These are phyloP conservation scores for Crotalus viridis DNA, from an alignment of 2,113 vertebrate genomes.

Conservation along the genomic window DNA sequence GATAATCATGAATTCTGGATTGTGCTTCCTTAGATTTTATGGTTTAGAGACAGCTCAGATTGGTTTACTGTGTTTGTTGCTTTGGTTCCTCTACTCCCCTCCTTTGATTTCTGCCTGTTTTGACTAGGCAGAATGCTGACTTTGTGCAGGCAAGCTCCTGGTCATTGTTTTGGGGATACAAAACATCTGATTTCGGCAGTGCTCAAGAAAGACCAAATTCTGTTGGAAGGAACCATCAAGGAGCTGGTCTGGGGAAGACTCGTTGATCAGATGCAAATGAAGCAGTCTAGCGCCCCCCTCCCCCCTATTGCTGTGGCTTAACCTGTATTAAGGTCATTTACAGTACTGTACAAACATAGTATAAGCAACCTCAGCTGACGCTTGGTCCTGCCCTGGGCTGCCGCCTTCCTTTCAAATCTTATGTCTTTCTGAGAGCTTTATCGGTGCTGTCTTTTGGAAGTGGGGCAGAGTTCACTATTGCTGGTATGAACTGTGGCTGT, in stretches of 20 bases:
- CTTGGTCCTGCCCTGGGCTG: not conserved
- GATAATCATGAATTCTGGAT: not conserved
- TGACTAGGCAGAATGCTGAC: not conserved
- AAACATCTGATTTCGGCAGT: not conserved
- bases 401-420: not conserved
- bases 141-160: not conserved
- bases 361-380: not conserved
- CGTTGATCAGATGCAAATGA: not conserved
- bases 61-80: not conserved
- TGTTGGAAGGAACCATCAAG: not conserved
- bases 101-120: not conserved
- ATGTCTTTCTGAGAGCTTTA: not conserved
- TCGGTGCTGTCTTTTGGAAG: not conserved
- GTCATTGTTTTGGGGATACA: not conserved
- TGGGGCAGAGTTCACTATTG: slow-evolving; percentile 18
- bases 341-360: not conserved
- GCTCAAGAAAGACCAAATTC: not conserved
- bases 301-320: not conserved
- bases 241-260: not conserved
- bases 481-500: not conserved
- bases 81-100: not conserved
- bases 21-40: not conserved
- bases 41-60: not conserved
- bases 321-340: not conserved
- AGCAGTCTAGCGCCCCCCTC: not conserved